Base-by-base conservation (phyloP, 30 jellyfish, hydroid and myxozoan species). In the Cassiopea xamachana region DNA sequence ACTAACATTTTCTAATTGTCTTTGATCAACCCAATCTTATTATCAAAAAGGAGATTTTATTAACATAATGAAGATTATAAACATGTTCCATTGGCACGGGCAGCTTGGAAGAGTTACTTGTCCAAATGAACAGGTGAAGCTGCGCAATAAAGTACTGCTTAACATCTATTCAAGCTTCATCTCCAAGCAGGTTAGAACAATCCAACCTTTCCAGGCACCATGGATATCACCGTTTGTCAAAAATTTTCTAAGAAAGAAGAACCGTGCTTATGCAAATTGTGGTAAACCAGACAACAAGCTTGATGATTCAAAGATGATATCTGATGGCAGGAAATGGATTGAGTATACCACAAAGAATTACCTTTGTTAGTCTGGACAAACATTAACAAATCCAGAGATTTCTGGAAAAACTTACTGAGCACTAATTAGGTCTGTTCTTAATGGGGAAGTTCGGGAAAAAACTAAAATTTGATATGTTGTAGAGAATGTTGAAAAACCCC, bases 271-370 rank as follows among this genome's bases (percentile, higher is more conserved):
- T 9, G 64, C 64, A 51, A 51, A 51, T 51, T 51, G 64, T 51
- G 64, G 64, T 51, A 4, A 51, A 51, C 64, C 64, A 51, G 64
- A 51, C 64, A 9, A 51, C 64, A 51, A 51, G 64, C 64, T 51
- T 51, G 64, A 51, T 51, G 64, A 9, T 51, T 9, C 4, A 51
- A 51, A 51, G 64, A 51, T 51, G 64, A 51, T 51, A 2, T 51
- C 64, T 51, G 64, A 51, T 9, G 64, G 64, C 9, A 51, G 8
- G 8, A 51, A 51, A 46, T 44, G 7, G 88, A 19, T n/a, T 39
- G 88, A 46, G 85, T 77, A 75, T 45, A 75, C 85, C 58, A 51
- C 8, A 51, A 51, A 51, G 64, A 51, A 51, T 51, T 51, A 51
- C 64, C 64, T 51, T 51, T 9, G 64, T 9, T 2, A 51, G 64